These are phyloP conservation scores for Tachycineta bicolor DNA, from an alignment of 2,113 vertebrate species.

Conservation along the genomic window DNA sequence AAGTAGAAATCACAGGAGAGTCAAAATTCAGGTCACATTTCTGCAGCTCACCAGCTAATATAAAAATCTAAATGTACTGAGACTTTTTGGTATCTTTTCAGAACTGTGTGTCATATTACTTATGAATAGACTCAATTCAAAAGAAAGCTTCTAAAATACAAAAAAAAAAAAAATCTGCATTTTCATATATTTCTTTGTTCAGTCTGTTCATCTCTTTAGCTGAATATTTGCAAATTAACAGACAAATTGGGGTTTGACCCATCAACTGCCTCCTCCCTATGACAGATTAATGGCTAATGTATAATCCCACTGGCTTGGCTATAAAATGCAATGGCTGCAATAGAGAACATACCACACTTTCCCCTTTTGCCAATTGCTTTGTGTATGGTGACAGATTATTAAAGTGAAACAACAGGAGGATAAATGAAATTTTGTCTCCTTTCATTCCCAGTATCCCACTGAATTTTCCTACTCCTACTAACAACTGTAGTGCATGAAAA, in stretches of 20 bases:
- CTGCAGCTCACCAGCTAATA: neutral
- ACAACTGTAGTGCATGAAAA: neutral
- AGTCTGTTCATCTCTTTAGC: neutral
- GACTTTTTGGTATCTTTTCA: neutral
- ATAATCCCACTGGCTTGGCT: neutral
- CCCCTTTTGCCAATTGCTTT: neutral
- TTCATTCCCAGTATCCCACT: neutral
- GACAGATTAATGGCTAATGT: neutral
- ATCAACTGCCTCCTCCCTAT: neutral
- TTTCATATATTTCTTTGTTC: neutral
- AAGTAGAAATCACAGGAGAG: neutral
- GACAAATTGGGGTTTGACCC: neutral
- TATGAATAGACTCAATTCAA: neutral
- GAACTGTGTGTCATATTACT: neutral
- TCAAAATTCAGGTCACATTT: slow-evolving; percentile 31
- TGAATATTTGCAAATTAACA: neutral
- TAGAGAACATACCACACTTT: neutral
- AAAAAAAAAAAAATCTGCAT: neutral
- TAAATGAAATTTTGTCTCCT: neutral
- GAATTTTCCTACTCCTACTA: neutral
- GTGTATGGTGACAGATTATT: neutral
- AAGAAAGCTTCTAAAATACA: neutral
- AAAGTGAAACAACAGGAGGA: neutral
- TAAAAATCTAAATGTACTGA: slow-evolving; percentile 17
- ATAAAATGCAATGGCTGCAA: neutral